Conservation (phyloP, 2,797 vertebrate genomes). For the Zonotrichia albicollis region DNA sequence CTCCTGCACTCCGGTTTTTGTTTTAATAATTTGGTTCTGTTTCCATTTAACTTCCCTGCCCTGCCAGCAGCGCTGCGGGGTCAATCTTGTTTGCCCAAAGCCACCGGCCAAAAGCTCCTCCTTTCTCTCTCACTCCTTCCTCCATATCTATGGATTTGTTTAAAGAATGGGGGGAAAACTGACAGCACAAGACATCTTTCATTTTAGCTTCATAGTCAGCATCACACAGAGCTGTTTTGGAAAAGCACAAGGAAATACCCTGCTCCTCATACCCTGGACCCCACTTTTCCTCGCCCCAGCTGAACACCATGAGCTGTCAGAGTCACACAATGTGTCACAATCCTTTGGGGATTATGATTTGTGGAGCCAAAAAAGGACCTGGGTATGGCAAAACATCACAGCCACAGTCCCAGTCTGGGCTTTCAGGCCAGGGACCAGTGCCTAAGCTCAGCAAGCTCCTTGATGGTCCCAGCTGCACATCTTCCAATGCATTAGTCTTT, state of each 20-base stretch:
- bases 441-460: neutral
- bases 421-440: fast-evolving
- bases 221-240: neutral
- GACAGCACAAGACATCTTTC: neutral
- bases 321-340: fast-evolving
- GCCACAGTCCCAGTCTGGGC: fast-evolving
- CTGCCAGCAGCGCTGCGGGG: neutral
- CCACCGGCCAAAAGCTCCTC: neutral
- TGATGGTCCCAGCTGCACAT: neutral
- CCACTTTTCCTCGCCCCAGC: neutral
- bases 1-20: neutral
- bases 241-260: neutral
- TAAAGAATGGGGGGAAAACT: neutral
- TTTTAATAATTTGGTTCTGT: neutral
- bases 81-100: neutral
- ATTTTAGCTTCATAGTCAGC: neutral
- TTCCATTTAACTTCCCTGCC: neutral
- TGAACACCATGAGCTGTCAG: neutral
- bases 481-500: neutral
- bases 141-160: neutral
- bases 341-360: neutral
- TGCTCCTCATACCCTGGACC: neutral
- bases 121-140: neutral
- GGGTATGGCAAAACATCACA: neutral
- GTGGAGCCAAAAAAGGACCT: neutral